Evolutionary conservation across 2,113 vertebrate genomes (phyloP).

Genomic region (Poicephalus meyeri): DNA sequence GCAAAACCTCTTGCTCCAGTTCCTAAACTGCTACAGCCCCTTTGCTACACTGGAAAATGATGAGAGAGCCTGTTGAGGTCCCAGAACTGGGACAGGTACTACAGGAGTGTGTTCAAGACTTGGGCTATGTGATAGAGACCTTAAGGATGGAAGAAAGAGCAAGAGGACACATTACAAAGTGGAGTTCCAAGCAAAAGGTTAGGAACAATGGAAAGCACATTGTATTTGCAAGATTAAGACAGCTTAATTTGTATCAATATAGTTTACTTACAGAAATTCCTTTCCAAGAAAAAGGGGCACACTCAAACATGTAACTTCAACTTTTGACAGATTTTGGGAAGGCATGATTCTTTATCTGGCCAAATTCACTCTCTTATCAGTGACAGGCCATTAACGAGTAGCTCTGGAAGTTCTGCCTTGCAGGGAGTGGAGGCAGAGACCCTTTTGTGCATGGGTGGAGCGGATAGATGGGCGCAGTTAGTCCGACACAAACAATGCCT

Average conservation of each 20-base stretch:
- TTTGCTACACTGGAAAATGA: background rate
- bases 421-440: too few species aligned
- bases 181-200: background rate
- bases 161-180: background rate
- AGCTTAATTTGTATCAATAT: background rate
- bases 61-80: background rate
- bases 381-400: background rate
- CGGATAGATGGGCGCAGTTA: accelerated
- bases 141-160: background rate
- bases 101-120: background rate
- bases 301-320: background rate
- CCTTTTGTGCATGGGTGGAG: background rate
- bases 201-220: background rate
- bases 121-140: background rate
- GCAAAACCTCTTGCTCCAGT: background rate
- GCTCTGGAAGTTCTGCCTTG: background rate
- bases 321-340: background rate
- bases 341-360: background rate
- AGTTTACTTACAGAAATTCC: background rate
- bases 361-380: background rate
- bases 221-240: background rate
- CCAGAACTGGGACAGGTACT: background rate
- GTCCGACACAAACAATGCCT: background rate
- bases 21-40: background rate
- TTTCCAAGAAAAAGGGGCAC: background rate